These are phyloP conservation scores for Zoanthus gigantus DNA, from an alignment of 92 coral and sea anemone genomes.

Conservation along the genomic window DNA sequence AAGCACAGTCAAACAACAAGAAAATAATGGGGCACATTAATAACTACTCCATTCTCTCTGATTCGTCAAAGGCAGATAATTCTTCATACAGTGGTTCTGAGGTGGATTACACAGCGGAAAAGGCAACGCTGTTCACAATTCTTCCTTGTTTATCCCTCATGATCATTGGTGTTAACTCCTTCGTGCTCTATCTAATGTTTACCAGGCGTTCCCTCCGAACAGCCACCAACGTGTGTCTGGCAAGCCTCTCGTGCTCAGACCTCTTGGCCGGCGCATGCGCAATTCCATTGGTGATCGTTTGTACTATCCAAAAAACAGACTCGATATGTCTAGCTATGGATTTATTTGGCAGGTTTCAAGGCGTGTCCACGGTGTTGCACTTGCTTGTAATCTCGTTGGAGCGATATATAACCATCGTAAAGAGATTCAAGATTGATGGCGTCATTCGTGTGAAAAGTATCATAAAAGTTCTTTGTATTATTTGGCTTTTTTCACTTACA, in stretches of 20 bases:
- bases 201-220: slow-evolving; percentile 57
- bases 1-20: background rate
- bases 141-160: background rate
- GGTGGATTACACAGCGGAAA: background rate
- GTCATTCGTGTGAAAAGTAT: slow-evolving; percentile 36
- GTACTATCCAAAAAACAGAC: slow-evolving; percentile 31
- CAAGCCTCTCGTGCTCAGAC: slow-evolving; percentile 67
- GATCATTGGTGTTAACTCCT: slow-evolving; percentile 31
- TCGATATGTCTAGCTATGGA: slow-evolving; percentile 57
- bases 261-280: slow-evolving; percentile 57
- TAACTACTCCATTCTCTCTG: background rate
- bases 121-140: background rate
- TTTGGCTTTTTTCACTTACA: slow-evolving; percentile 57
- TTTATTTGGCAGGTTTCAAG: slow-evolving; percentile 52
- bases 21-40: background rate
- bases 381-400: slow-evolving; percentile 65
- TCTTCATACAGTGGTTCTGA: background rate
- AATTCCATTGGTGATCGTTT: slow-evolving; percentile 63
- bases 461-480: slow-evolving; percentile 21
- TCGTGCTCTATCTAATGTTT: slow-evolving; percentile 32
- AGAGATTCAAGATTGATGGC: slow-evolving; percentile 46
- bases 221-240: slow-evolving; percentile 64
- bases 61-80: background rate
- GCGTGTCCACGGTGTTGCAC: slow-evolving; percentile 66
- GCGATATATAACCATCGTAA: slow-evolving; percentile 62